Conservation (phyloP, 2,888 invertebrate genomes). For the Yponomeuta sedellus region DNA sequence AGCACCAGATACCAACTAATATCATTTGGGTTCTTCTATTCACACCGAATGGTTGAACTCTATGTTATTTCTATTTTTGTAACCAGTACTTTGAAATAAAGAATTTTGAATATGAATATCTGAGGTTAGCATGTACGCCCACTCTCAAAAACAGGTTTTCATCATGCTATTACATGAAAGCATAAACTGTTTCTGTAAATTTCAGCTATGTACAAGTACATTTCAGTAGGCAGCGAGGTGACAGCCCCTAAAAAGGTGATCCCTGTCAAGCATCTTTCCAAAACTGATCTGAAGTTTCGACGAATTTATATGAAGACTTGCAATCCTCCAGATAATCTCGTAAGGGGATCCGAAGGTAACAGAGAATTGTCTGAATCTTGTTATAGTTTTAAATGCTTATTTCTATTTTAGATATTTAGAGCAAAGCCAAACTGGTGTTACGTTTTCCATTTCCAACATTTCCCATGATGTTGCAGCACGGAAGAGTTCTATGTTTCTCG, state of each 20-base stretch:
- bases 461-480: too few species aligned
- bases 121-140: not conserved
- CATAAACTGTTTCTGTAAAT: constrained; percentile 18
- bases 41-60: too few species aligned
- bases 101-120: too few species aligned
- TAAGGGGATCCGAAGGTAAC: constrained; percentile 84
- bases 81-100: too few species aligned
- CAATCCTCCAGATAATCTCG: constrained; percentile 83
- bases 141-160: not conserved
- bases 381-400: not conserved
- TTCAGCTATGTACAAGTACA: constrained; percentile 87
- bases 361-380: not conserved
- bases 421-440: too few species aligned
- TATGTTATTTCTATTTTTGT: too few species aligned
- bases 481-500: too few species aligned
- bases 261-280: constrained; percentile 69
- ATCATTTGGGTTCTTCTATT: too few species aligned
- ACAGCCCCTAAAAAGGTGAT: constrained; percentile 56
- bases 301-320: constrained; percentile 81
- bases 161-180: not conserved
- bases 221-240: constrained; percentile 75
- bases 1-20: too few species aligned
- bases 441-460: too few species aligned
- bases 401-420: too few species aligned
- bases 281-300: constrained; percentile 78